Conservation (phyloP, 2,888 invertebrate genomes). For the Chouioia cunea region DNA sequence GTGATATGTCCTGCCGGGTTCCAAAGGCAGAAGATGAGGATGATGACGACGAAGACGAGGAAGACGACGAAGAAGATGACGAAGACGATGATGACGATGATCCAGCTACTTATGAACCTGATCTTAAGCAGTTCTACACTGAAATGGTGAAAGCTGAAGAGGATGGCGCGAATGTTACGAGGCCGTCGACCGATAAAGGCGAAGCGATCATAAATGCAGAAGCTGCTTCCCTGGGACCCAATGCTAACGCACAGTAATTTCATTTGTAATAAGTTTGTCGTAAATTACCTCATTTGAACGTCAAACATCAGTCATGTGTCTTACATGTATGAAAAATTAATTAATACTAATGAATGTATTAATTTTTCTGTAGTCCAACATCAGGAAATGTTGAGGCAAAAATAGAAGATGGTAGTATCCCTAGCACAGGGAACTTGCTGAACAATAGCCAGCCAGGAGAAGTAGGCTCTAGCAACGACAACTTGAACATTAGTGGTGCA, state of each 20-base stretch:
- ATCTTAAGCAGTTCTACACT: conserved; percentile 65
- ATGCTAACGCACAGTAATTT: conserved; percentile 34
- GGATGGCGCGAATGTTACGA: conserved; percentile 33
- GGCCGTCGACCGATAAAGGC: conserved; percentile 35
- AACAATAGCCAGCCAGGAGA: background rate
- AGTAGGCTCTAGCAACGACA: conserved; percentile 5
- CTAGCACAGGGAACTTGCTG: too few relatives aligned
- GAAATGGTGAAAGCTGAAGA: conserved; percentile 62
- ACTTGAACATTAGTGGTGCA: conserved; percentile 20
- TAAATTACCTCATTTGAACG: background rate
- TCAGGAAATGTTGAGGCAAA: conserved; percentile 26
- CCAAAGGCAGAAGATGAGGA: conserved; percentile 61
- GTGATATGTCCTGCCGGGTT: conserved; percentile 66
- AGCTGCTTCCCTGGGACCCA: background rate
- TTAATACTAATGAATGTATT: background rate
- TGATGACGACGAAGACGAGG: conserved; percentile 62
- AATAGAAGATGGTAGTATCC: conserved; percentile 9
- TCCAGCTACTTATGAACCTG: conserved; percentile 57
- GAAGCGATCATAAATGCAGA: conserved; percentile 35
- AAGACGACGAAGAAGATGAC: conserved; percentile 64
- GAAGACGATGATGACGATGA: conserved; percentile 67
- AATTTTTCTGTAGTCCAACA: conserved; percentile 11
- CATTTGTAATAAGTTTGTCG: background rate
- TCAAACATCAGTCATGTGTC: conserved; percentile 5
- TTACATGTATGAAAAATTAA: background rate